Base-by-base conservation (phyloP, 1,140 invertebrate species). In the Choristoneura fumiferana region DNA sequence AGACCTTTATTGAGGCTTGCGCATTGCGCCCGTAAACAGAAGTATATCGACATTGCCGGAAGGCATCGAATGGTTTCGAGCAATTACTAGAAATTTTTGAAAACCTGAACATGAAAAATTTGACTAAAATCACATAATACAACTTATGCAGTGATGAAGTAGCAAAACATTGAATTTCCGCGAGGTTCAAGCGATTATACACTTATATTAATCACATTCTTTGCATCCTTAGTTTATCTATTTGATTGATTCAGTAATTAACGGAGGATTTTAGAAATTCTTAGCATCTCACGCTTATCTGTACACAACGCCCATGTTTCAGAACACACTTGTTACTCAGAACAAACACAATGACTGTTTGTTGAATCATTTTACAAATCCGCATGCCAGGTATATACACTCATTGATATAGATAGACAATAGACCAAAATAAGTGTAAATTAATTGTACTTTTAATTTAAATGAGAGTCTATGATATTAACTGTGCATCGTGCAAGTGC, bases 1-100 rank as follows among this genome's bases (percentile, higher is more conserved):
- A 29, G 58, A 54, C 57, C 52, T 18, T 14, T 13, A 54, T 33
- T 57, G 57, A 6, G 66, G 68, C 73, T 75, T 75, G 73, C 73
- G 73, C 73, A 75, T 64, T 75, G 67, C 69, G 73, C 34, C 63
- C 61, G 67, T 69, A 71, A 69, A 75, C 69, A 75, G 18, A 18
- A 12, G 4, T 33, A 29, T 73, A 73, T 69, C 59, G 70, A 71
- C 62, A 63, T 49, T 0, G 18, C 9, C 10, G 29, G 6, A 13
- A 35, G n/a, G n/a, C n/a, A n/a, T n/a, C n/a, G n/a, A n/a, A n/a
- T n/a, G n/a, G n/a, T n/a, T n/a, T n/a, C n/a, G n/a, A n/a, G n/a
- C n/a, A n/a, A n/a, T n/a, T n/a, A n/a, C n/a, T n/a, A n/a, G n/a
- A n/a, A n/a, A n/a, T n/a, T n/a, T n/a, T n/a, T n/a, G n/a, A n/a